Conservation (phyloP, 1,140 invertebrate genomes). For the Trichomalopsis sarcophagae region DNA sequence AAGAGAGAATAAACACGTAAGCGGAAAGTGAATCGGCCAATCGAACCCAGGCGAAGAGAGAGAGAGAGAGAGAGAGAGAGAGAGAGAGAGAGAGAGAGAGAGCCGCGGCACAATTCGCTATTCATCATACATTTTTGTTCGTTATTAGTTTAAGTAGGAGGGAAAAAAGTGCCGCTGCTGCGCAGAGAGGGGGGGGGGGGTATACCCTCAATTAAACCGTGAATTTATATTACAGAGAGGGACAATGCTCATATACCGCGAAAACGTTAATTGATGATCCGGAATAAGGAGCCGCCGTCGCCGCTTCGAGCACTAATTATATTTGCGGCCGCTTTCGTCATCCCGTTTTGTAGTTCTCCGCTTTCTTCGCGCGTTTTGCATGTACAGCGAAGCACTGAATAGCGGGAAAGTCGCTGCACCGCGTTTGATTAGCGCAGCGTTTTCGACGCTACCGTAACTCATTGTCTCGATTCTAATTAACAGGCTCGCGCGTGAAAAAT, state of each 20-base stretch:
- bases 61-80: slow-evolving; percentile 24
- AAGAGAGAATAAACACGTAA: slow-evolving; percentile 54
- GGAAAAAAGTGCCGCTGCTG: background rate
- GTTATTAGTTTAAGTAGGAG: slow-evolving; percentile 50
- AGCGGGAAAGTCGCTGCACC: slow-evolving; percentile 4
- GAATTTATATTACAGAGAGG: slow-evolving; percentile 49
- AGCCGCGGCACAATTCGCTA: slow-evolving; percentile 49
- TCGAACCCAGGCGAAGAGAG: slow-evolving; percentile 35
- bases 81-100: slow-evolving; percentile 30
- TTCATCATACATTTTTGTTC: slow-evolving; percentile 54
- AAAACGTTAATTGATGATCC: slow-evolving; percentile 51
- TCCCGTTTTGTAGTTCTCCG: slow-evolving; percentile 2
- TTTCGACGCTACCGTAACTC: background rate
- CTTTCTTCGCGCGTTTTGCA: background rate
- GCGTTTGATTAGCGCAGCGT: background rate
- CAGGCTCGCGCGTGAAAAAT: background rate
- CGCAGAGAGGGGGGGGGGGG: background rate
- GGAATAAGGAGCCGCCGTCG: slow-evolving; percentile 23
- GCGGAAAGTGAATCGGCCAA: slow-evolving; percentile 53
- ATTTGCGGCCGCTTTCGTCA: slow-evolving; percentile 43
- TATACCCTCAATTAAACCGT: slow-evolving; percentile 48
- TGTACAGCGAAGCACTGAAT: slow-evolving; percentile 10
- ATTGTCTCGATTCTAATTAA: slow-evolving; percentile 7
- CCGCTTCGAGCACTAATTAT: slow-evolving; percentile 47
- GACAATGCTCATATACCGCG: slow-evolving; percentile 50